Percentiles rank a stretch among this genome's conserved stretches.
phyloP scores from a whole-genome alignment of 2,113 vertebrate species.

The Alouatta palliata region DNA sequence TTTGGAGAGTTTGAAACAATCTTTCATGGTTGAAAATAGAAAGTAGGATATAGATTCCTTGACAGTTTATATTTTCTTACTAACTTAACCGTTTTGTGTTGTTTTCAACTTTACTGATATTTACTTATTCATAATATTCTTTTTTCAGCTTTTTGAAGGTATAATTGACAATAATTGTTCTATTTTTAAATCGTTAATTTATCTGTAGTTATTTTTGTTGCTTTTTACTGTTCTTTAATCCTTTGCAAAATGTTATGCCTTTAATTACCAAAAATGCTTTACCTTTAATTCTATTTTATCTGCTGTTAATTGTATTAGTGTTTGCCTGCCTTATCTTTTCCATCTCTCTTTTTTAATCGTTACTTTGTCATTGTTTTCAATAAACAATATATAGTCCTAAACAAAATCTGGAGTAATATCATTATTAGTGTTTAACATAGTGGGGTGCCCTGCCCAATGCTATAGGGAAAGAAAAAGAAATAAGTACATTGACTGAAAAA shows the following conservation, averaged over 20 bases:
- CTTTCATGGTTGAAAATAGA: neutral
- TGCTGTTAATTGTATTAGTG: neutral
- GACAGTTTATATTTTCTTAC: neutral
- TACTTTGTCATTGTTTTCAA: neutral
- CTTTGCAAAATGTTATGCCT: neutral
- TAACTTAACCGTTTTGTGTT: neutral
- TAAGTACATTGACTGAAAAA: neutral
- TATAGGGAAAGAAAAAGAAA: neutral
- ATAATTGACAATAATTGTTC: neutral
- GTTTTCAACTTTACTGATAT: neutral
- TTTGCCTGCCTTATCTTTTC: neutral
- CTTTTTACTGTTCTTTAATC: neutral
- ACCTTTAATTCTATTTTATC: neutral
- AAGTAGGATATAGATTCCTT: neutral
- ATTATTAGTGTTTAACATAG: neutral
- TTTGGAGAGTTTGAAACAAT: neutral
- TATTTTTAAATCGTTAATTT: constrained; percentile 17
- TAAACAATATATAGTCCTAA: constrained; percentile 12
- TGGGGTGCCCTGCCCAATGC: neutral
- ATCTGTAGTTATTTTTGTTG: neutral
- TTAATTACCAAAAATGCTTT: neutral
- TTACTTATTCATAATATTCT: neutral
- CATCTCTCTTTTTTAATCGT: neutral
- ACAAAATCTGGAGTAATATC: neutral
- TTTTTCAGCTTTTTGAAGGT: neutral